Evolutionary conservation across 2,888 invertebrate species (phyloP), one percentile per base, ranked within the genome.

Genomic region (Synanthedon myopaeformis): DNA sequence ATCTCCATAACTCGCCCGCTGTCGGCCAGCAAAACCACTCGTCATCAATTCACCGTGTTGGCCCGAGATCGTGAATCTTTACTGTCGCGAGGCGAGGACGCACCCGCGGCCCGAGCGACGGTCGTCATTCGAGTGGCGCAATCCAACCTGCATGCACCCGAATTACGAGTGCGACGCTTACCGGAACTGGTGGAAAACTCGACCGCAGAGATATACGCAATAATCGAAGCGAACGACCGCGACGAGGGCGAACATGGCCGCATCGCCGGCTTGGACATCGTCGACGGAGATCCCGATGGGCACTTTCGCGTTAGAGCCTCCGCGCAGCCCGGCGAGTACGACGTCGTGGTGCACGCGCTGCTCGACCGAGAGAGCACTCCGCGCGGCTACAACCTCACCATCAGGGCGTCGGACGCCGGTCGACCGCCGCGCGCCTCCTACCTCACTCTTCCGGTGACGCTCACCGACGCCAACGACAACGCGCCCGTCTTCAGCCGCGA

Each of bases 211-310:
- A 92, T 97, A 56, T 97, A 96, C 76, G 98, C 97, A 3, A 95
- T 98, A 54, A 92, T 98, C 1, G 91, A 91, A 56, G 95, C 96
- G 1, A 89, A 90, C 6, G 98, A 98, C 75, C 90, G 90, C 54
- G 98, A 98, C 76, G 84, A 87, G 49, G 97, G 96, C 1, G 89
- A 92, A 19, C 95, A 96, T 77, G 98, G 98, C 0, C 90, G 94
- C 70, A 93, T 98, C 51, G 92, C 91, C 53, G 89, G 89, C 49
- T 80, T 97, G 51, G 95, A 95, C 64, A 96, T 98, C 55, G 92
- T 95, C 4, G 94, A 94, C 59, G 97, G 97, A 0, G 96, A 97
- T 77, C 94, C 96, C 0, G 94, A 96, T 63, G 95, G 96, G 0
- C 93, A 95, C 78, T 97, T 98, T 79, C 89, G 94, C 53, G 92